These are phyloP conservation scores for Pachypsylla venusta DNA, from an alignment of 1,140 invertebrate species.

Conservation along the genomic window DNA sequence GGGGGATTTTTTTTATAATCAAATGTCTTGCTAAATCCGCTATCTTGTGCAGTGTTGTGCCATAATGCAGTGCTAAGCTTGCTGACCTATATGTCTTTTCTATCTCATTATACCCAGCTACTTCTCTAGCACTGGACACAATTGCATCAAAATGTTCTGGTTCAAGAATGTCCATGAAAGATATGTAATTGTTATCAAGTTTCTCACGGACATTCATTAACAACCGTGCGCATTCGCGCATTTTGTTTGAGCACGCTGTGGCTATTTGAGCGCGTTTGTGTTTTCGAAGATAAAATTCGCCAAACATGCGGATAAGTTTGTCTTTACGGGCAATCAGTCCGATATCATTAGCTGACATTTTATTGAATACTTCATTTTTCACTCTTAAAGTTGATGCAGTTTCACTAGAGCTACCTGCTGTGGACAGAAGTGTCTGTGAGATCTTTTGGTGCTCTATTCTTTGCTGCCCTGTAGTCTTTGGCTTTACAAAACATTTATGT, in stretches of 20 bases:
- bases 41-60: not conserved
- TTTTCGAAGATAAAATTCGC: not conserved
- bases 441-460: not conserved
- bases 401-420: not conserved
- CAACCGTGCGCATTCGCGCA: not conserved
- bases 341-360: not conserved
- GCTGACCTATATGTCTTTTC: not conserved
- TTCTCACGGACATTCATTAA: not conserved
- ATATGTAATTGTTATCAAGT: not conserved
- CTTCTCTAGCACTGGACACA: not conserved
- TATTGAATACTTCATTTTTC: not conserved
- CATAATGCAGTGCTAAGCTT: not conserved
- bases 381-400: not conserved
- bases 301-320: not conserved
- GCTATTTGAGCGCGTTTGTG: not conserved
- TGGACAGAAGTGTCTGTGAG: not conserved
- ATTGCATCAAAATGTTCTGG: not conserved
- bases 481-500: too few species aligned
- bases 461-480: not conserved
- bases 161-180: not conserved
- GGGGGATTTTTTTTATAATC: not conserved
- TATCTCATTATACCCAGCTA: not conserved
- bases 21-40: not conserved
- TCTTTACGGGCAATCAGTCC: not conserved
- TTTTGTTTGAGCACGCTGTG: not conserved